Conservation (phyloP, 2,113 vertebrate species). For the Tetraodon nigroviridis region DNA sequence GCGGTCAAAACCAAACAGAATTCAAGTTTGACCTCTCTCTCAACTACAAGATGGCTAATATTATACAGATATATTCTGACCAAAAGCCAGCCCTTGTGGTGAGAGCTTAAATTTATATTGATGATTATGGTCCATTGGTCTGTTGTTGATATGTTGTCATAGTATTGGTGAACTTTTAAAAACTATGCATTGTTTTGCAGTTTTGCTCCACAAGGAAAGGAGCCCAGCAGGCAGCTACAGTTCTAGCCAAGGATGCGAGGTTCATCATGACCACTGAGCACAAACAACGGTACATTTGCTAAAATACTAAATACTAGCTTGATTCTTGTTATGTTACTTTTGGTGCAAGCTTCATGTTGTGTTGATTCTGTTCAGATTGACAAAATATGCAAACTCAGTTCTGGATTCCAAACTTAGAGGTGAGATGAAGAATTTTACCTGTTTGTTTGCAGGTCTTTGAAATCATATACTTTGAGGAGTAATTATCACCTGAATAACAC, state of each 20-base stretch:
- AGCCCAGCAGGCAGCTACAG: slow-evolving; percentile 87
- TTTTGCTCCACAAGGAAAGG: slow-evolving; percentile 98
- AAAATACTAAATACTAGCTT: neutral
- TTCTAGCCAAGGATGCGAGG: slow-evolving; percentile 88
- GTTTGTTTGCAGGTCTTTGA: neutral
- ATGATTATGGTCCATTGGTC: neutral
- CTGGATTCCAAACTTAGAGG: slow-evolving; percentile 90
- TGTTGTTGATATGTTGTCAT: neutral
- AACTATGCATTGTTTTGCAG: slow-evolving; percentile 69
- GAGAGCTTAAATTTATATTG: slow-evolving; percentile 23
- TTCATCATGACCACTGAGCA: slow-evolving; percentile 87
- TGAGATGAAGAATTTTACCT: slow-evolving; percentile 48
- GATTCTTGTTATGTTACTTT: neutral
- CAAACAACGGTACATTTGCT: slow-evolving; percentile 81
- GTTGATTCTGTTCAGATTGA: slow-evolving; percentile 73
- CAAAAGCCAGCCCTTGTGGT: slow-evolving; percentile 94
- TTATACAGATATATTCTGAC: slow-evolving; percentile 93
- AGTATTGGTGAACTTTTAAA: neutral
- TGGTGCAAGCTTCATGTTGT: neutral
- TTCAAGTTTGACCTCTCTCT: slow-evolving; percentile 96
- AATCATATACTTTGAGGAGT: neutral
- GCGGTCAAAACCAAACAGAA: slow-evolving; percentile 83
- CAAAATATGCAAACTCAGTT: slow-evolving; percentile 80
- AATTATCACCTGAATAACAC: neutral
- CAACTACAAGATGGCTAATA: slow-evolving; percentile 89